A percentile compares a stretch with the other conserved stretches of the same genome.
These are phyloP conservation scores for Papilio polytes DNA, from an alignment of 1,140 invertebrate genomes.

Conservation along the genomic window DNA sequence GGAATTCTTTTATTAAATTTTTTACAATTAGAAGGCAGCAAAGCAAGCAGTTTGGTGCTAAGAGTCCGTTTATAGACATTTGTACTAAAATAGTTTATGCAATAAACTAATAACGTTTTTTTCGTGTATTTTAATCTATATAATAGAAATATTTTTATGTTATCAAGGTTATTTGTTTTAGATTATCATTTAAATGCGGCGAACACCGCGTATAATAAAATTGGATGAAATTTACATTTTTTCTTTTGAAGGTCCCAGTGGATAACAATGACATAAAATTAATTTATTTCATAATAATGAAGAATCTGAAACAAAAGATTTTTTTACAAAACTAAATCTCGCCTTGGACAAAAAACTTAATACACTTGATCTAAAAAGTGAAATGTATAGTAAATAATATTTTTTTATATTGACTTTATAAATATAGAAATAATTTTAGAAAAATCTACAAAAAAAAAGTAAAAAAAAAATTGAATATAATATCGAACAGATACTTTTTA, in stretches of 20 bases:
- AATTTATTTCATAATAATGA: neutral
- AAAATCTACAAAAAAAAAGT: too few species aligned
- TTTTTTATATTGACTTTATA: neutral
- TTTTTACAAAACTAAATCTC: neutral
- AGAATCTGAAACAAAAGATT: slow-evolving; percentile 1
- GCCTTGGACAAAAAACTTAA: neutral
- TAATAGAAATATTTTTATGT: neutral
- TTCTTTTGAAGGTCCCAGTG: neutral
- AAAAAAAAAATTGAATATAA: too few species aligned
- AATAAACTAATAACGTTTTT: too few species aligned
- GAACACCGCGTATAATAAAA: neutral
- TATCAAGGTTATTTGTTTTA: neutral
- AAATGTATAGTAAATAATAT: neutral
- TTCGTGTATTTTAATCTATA: too few species aligned
- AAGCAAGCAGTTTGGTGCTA: neutral
- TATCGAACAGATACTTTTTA: too few species aligned
- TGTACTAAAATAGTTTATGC: too few species aligned
- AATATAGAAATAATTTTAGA: neutral
- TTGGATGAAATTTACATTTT: slow-evolving; percentile 15
- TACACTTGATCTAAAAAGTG: neutral
- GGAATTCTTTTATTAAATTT: neutral
- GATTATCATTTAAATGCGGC: neutral
- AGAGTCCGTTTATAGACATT: too few species aligned
- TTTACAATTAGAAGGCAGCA: neutral
- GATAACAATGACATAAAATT: neutral